Conservation (phyloP, 1,140 invertebrate genomes). For the Tyrophagus putrescentiae region DNA sequence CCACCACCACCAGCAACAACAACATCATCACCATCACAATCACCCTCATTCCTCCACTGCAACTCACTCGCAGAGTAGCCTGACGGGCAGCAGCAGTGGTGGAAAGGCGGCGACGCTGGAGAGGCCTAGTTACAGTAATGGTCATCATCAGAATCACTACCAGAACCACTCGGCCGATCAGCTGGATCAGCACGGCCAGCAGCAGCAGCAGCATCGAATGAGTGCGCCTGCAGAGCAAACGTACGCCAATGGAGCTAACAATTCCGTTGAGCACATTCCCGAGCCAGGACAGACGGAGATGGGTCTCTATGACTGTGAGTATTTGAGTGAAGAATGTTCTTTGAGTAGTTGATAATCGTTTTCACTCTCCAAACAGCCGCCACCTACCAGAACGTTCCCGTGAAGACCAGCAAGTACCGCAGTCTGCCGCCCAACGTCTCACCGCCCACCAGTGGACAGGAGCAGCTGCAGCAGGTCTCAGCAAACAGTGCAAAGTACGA, state of each 20-base stretch:
- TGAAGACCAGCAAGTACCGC: constrained; percentile 1
- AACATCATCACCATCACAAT: not conserved
- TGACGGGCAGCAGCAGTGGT: too few species aligned
- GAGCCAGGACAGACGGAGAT: not conserved
- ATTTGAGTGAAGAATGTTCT: not conserved
- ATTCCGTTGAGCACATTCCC: not conserved
- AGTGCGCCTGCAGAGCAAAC: not conserved
- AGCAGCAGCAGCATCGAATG: not conserved
- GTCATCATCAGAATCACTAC: not conserved
- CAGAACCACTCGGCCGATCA: not conserved
- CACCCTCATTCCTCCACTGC: too few species aligned
- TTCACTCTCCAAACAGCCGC: not conserved
- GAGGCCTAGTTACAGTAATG: too few species aligned
- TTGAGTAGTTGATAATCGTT: constrained; percentile 11
- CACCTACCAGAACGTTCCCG: constrained; percentile 14
- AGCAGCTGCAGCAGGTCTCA: not conserved
- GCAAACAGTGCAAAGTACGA: not conserved
- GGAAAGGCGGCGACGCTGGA: too few species aligned
- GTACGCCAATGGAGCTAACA: not conserved
- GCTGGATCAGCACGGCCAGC: not conserved
- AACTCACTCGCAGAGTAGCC: too few species aligned
- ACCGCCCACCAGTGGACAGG: not conserved
- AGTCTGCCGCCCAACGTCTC: constrained; percentile 11
- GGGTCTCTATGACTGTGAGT: constrained; percentile 2
- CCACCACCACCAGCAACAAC: not conserved